A percentile compares a stretch with the other conserved stretches of the same genome.
phyloP scores from a whole-genome alignment of 2,113 vertebrate species.

The Theristicus caerulescens region DNA sequence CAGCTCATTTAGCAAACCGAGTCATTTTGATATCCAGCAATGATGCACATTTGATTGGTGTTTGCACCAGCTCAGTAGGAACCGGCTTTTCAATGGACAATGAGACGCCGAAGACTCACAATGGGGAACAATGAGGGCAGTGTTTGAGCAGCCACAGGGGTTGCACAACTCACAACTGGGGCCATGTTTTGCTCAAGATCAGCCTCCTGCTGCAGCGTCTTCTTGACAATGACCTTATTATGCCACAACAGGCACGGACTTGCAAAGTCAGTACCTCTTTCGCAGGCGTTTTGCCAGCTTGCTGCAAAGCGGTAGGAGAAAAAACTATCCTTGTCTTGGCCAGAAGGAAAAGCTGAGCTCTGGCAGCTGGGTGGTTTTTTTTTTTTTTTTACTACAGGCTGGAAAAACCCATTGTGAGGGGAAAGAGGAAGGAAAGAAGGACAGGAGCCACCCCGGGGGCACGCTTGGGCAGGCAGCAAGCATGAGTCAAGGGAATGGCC shows the following conservation, averaged over 20 bases:
- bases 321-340: not conserved
- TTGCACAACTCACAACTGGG: not conserved
- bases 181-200: not conserved
- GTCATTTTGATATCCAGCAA: accelerated
- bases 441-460: not conserved
- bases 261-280: not conserved
- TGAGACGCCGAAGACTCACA: not conserved
- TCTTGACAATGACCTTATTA: conserved; percentile 33
- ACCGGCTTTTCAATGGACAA: not conserved
- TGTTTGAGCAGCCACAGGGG: not conserved
- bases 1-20: not conserved
- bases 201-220: not conserved
- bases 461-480: not conserved
- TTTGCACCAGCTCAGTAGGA: not conserved
- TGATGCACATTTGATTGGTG: accelerated
- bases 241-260: not conserved
- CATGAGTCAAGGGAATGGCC: not conserved
- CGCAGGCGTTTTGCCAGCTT: not conserved
- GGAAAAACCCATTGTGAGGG: not conserved
- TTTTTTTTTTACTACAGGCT: not conserved
- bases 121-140: not conserved
- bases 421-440: not conserved
- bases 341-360: not conserved
- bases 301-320: not conserved
- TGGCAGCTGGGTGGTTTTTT: not conserved